Base-by-base conservation (phyloP, 1,140 invertebrate genomes). In the Branchinecta lindahli region DNA sequence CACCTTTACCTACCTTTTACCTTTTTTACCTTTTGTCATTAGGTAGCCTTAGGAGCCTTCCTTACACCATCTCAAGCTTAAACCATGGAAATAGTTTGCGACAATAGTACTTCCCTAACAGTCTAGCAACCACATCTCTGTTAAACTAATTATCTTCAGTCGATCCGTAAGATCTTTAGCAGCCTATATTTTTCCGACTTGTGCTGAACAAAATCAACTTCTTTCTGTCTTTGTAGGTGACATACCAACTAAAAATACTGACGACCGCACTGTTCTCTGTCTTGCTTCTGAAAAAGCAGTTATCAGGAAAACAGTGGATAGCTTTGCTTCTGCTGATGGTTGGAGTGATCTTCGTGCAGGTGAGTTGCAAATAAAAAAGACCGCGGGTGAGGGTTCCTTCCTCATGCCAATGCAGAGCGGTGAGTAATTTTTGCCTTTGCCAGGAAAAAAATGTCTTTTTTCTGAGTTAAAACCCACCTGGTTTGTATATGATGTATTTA, bases 231-330 rank as follows among this genome's bases (percentile, higher is more conserved):
- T 46, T 45, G 44, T 47, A 81, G 79, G 80, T 83, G 2, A 81
- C 81, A 21, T 82, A 82, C 74, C 81, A 82, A 71, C 70, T 84
- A n/a, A 84, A 83, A 75, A 83, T 83, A 70, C 72, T 83, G 8
- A 81, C 81, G 8, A 83, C 82, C 8, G 83, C 83, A 12, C 71
- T 83, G 52, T 84, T 83, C 74, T 81, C 82, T 33, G 79, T 82
- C 8, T 68, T 77, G 8, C 75, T 83, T 73, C 73, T 83, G 7
- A 72, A 77, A 20, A 78, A 78, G 75, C 73, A 76, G 65, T 74
- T 83, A 66, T 73, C 74, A 67, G 44, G 70, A 0, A 68, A 72
- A 46, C 82, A 83, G 74, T 83, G 82, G 82, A 10, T 82, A 18
- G 73, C 83, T 45, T 73, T 83, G 44, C 65, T 84, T n/a, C 70